Evolutionary conservation across 1,140 invertebrate species (phyloP).

Genomic region (Schlechtendalia chinensis): DNA sequence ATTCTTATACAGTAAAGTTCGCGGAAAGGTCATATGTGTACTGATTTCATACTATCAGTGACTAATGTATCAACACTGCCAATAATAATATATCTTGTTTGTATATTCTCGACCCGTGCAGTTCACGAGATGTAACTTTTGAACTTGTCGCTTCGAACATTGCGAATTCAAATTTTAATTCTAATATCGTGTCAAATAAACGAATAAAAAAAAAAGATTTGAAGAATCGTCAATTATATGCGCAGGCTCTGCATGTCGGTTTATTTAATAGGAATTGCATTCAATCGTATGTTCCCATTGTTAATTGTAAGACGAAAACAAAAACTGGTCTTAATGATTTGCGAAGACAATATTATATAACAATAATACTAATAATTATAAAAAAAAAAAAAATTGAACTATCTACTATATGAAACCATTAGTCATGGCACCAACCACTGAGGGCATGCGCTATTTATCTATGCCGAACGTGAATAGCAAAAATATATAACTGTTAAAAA

Average conservation of each 20-base stretch:
- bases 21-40: slow-evolving; percentile 4
- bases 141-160: background rate
- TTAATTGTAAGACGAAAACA: background rate
- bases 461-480: background rate
- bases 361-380: background rate
- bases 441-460: background rate
- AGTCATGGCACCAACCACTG: background rate
- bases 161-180: background rate
- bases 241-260: background rate
- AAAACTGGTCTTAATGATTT: background rate
- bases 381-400: slow-evolving; percentile 16
- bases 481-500: too few relatives aligned
- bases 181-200: background rate
- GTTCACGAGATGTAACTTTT: background rate
- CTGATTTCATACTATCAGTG: background rate
- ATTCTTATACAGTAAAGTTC: slow-evolving; percentile 10
- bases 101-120: background rate
- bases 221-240: background rate
- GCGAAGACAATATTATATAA: background rate
- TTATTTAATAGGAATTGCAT: background rate
- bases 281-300: background rate
- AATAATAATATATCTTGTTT: slow-evolving; percentile 3
- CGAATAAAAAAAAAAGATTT: too few relatives aligned
- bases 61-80: background rate
- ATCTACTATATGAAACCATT: background rate